Evolutionary conservation across 2,888 invertebrate genomes (phyloP), one percentile per base, ranked within the genome.

Genomic region (Tenthredo distinguenda): DNA sequence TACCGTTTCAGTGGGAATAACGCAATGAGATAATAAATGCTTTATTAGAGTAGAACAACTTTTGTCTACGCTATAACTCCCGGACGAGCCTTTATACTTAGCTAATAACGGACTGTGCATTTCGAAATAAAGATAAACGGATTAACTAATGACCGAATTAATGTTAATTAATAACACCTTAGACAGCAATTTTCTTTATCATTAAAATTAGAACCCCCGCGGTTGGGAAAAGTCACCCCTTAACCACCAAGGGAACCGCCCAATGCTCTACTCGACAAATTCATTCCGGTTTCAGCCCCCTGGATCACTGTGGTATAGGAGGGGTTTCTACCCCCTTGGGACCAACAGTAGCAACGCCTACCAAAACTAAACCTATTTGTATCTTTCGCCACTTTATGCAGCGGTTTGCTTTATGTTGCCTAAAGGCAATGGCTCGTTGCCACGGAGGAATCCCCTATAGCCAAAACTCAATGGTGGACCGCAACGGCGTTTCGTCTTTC

Each of bases 341-440:
- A 31, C 12, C 31, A 34, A 77, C 37, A 68, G 83, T 31, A n/a
- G 83, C 68, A 68, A 83, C 83, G 83, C 83, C 65, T 83, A 65
- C 83, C 47, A n/a, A 83, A 83, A 83, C 83, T 83, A 83, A 83
- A 83, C 83, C 83, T 83, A 83, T 83, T 83, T 83, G 83, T 83
- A 83, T 65, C 83, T 83, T 68, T 68, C 68, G 68, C 68, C 83
- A 83, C 83, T 83, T 71, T 71, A 47, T 71, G 31, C 37, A 71
- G 83, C 65, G 83, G 83, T 83, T 83, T 83, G 83, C 83, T 68
- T 68, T 68, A 65, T 62, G 81, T n/a, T 83, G 83, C 47, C 31
- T 71, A 26, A 65, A 81, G 81, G 81, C 50, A 81, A 55, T 65
- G 40, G 62, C 40, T 21, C 58, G 77, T 81, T 81, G 81, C 43